Percentiles rank a stretch among this genome's conserved stretches.
Conservation (phyloP, 2,797 vertebrate genomes). For the Amblyopsis hoosieri region DNA sequence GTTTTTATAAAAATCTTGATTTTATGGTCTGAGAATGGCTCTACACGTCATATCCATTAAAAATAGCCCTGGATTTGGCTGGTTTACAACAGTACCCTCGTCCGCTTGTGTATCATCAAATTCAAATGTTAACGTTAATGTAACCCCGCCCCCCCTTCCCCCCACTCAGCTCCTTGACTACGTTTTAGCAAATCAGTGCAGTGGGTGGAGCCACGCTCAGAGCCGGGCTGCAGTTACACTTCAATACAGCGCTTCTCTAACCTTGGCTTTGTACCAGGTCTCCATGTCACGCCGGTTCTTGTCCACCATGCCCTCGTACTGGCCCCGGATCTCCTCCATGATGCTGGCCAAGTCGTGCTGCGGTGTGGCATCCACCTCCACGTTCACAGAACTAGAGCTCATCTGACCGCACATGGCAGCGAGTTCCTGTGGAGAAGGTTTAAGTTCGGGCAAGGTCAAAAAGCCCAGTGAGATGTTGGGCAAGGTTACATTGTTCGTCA, state of each 20-base stretch:
- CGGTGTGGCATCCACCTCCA: constrained; percentile 70
- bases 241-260: constrained; percentile 33
- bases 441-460: constrained; percentile 5
- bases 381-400: constrained; percentile 61
- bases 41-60: too few species aligned
- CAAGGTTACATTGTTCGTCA: not conserved
- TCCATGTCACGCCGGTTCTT: constrained; percentile 75
- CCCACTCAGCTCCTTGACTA: too few species aligned
- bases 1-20: too few species aligned
- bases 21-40: too few species aligned
- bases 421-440: constrained; percentile 59
- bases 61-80: too few species aligned
- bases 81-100: too few species aligned
- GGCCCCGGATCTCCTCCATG: constrained; percentile 56
- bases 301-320: constrained; percentile 69
- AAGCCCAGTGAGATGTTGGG: not conserved
- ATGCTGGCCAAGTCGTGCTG: constrained; percentile 52
- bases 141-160: too few species aligned
- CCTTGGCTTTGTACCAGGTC: constrained; percentile 77
- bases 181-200: too few species aligned
- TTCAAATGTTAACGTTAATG: too few species aligned
- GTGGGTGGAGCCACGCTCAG: too few species aligned
- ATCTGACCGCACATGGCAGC: constrained; percentile 46
- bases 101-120: too few species aligned
- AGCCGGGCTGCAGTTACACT: too few species aligned